A percentile compares a stretch with the other conserved stretches of the same genome.
Evolutionary conservation across 2,113 vertebrate genomes (phyloP).

Genomic region (Pholis gunnellus): DNA sequence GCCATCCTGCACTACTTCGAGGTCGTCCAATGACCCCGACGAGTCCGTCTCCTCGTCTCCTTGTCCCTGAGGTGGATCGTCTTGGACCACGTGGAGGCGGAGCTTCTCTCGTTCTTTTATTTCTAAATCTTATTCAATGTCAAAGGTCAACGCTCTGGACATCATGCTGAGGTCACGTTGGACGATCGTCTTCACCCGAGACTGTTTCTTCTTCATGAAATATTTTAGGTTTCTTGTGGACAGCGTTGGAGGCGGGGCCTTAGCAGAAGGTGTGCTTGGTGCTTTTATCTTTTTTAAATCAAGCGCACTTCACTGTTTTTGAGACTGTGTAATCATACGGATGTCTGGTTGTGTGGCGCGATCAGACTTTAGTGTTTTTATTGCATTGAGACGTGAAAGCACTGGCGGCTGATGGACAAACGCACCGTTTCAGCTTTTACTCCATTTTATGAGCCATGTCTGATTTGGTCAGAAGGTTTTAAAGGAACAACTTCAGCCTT

Average conservation of each 20-base stretch:
- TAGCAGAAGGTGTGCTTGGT: not conserved
- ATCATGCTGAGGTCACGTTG: not conserved
- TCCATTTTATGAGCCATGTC: not conserved
- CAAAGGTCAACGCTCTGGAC: not conserved
- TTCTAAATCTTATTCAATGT: not conserved
- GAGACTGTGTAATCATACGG: not conserved
- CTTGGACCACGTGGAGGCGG: not conserved
- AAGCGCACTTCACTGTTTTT: slow-evolving; percentile 17
- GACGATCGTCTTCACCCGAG: not conserved
- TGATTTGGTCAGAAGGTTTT: not conserved
- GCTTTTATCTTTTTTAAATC: not conserved
- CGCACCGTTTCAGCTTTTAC: not conserved
- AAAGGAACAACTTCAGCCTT: not conserved
- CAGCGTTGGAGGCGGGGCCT: not conserved
- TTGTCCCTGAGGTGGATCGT: not conserved
- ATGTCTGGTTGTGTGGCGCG: not conserved
- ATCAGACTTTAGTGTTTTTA: not conserved
- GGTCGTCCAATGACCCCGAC: slow-evolving; percentile 88
- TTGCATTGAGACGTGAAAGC: slow-evolving; percentile 2
- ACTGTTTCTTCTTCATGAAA: slow-evolving; percentile 4
- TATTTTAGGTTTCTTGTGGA: not conserved
- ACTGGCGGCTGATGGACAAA: not conserved
- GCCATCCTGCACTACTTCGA: slow-evolving; percentile 98
- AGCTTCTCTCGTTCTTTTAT: not conserved
- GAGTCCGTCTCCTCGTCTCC: not conserved